Evolutionary conservation across 2,113 vertebrate species (phyloP), one percentile per base, ranked within the genome.

Genomic region (Poeciliopsis prolifica): DNA sequence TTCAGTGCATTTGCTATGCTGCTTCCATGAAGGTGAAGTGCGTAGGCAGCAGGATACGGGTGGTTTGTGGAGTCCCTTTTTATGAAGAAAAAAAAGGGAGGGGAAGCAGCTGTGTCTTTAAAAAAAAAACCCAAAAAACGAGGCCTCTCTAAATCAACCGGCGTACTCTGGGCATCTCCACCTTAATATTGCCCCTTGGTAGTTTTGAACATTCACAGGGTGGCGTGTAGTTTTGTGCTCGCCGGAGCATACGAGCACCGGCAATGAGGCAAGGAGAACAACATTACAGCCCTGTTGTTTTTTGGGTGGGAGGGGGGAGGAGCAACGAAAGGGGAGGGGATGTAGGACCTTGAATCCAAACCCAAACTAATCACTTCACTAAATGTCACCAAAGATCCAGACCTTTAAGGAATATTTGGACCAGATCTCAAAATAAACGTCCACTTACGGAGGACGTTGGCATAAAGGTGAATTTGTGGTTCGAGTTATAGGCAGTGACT

Each of bases 211-310:
- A 85, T 85, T 86, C 78, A 72, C 73, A 71, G 70, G 54, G 78
- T 76, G 77, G 75, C 60, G 85, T 81, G 86, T 89, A 84, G 72
- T 89, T 93, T 89, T 73, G 79, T 82, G 86, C 88, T 91, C 29
- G 17, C 68, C 35, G 22, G 75, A 92, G 91, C 89, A 40, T 83
- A 82, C 83, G 48, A 75, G 83, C 72, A 29, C 75, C 90, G 84
- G 79, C 85, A 94, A 92, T 91, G 91, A 92, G 89, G 86, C 90
- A 76, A 62, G 76, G 12, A 68, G 80, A 91, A 92, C 91, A 92
- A 85, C 90, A 92, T 93, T 89, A 93, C 68, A 85, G 68, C 40
- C 77, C 72, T 35, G 33, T 35, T 35, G 8, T 87, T 91, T 91
- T 91, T 92, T 83, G 29, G 29, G 29, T 28, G 29, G 29, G 29